Conservation (phyloP, 2,113 vertebrate genomes). For the Pterocles orientalis region DNA sequence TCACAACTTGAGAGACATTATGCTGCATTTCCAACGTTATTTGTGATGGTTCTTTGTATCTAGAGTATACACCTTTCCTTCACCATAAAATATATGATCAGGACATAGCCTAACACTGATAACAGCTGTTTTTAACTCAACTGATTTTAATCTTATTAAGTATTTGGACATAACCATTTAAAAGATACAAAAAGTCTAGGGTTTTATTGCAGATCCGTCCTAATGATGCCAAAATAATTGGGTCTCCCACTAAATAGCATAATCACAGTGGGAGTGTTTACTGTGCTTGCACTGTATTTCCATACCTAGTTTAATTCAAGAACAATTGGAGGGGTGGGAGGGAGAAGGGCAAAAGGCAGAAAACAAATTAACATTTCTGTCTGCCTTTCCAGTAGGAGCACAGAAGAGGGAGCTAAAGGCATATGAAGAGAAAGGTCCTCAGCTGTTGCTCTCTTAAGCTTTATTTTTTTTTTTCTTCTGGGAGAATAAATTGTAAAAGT, state of each 20-base stretch:
- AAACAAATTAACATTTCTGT: background rate
- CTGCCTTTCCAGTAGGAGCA: background rate
- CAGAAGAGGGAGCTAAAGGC: slow-evolving; percentile 57
- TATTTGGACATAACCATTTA: background rate
- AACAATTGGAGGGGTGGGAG: background rate
- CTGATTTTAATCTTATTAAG: background rate
- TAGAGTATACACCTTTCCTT: background rate
- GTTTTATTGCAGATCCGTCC: background rate
- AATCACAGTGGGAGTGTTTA: background rate
- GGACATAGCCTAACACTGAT: background rate
- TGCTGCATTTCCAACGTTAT: background rate
- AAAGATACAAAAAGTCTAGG: background rate
- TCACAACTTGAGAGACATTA: background rate
- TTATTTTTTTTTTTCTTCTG: background rate
- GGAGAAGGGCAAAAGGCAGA: background rate
- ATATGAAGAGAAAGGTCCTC: background rate
- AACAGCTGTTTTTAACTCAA: background rate
- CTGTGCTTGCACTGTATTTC: background rate
- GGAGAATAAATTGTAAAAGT: background rate
- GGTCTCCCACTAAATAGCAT: background rate
- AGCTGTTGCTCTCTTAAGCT: rapidly evolving
- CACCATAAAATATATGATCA: background rate
- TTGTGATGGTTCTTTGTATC: background rate
- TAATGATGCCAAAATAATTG: slow-evolving; percentile 2
- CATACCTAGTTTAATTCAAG: background rate